Evolutionary conservation across 2,888 invertebrate species (phyloP).

Genomic region (Chironomus tentans): DNA sequence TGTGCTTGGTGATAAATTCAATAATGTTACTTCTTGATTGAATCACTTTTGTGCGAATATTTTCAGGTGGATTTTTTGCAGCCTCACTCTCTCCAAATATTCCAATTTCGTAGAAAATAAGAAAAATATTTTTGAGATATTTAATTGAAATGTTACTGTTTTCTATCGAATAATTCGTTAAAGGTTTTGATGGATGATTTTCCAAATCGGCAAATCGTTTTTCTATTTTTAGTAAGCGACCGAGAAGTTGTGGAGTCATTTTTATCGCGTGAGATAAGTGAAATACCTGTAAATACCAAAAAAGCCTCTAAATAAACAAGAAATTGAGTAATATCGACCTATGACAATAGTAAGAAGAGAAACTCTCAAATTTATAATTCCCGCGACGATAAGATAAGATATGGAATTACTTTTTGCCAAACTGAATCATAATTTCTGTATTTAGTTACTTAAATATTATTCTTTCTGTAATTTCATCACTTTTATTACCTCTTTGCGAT

Average conservation of each 20-base stretch:
- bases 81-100: slow-evolving; percentile 18
- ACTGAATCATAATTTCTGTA: too few relatives aligned
- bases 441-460: too few relatives aligned
- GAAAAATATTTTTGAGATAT: slow-evolving; percentile 15
- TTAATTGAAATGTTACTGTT: slow-evolving; percentile 2
- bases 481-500: too few relatives aligned
- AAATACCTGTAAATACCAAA: too few relatives aligned
- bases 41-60: not conserved
- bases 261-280: not conserved
- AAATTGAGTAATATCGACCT: too few relatives aligned
- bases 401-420: too few relatives aligned
- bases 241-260: slow-evolving; percentile 22
- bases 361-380: too few relatives aligned
- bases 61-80: slow-evolving; percentile 14
- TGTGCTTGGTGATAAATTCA: slow-evolving; percentile 8
- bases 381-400: too few relatives aligned
- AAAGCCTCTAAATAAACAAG: too few relatives aligned
- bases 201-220: slow-evolving; percentile 18
- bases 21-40: slow-evolving; percentile 10
- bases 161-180: not conserved
- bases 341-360: too few relatives aligned
- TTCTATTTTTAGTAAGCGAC: slow-evolving; percentile 11
- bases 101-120: slow-evolving; percentile 23
- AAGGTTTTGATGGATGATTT: slow-evolving; percentile 9
- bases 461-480: too few relatives aligned